phyloP scores from a whole-genome alignment of 2,797 vertebrate species.

The Eidolon dupreanum region DNA sequence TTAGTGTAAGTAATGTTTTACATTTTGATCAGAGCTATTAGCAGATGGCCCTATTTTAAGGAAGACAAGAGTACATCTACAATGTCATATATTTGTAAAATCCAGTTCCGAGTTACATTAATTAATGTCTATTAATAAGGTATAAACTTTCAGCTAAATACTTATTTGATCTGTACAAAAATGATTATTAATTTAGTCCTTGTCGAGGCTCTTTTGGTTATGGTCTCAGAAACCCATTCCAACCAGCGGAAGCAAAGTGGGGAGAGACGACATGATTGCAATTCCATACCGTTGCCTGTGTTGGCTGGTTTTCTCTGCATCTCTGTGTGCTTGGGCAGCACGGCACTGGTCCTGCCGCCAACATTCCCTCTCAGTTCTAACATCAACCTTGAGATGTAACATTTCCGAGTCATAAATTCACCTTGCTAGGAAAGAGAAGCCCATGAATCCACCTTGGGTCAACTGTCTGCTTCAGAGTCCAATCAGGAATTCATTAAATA shows the following conservation, averaged over 20 bases:
- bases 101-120: constrained; percentile 39
- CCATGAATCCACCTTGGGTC: not conserved
- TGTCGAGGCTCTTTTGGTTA: not conserved
- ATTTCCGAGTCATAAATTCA: not conserved
- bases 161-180: constrained; percentile 16
- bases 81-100: constrained; percentile 67
- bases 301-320: not conserved
- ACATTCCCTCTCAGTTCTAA: not conserved
- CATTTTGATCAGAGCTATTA: constrained; percentile 67
- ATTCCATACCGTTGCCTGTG: not conserved
- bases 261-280: not conserved
- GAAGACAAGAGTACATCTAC: constrained; percentile 53
- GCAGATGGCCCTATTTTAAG: constrained; percentile 65
- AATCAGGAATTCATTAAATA: not conserved
- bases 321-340: not conserved
- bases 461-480: not conserved
- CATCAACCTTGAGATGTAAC: not conserved
- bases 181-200: constrained; percentile 31
- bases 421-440: not conserved
- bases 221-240: not conserved
- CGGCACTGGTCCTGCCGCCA: accelerated
- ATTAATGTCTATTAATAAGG: constrained; percentile 59
- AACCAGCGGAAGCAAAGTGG: not conserved
- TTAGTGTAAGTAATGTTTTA: constrained; percentile 57
- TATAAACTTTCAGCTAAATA: constrained; percentile 46